A percentile compares a stretch with the other conserved stretches of the same genome.
Conservation (phyloP, 2,888 invertebrate genomes). For the Hypselothyrea guttata region DNA sequence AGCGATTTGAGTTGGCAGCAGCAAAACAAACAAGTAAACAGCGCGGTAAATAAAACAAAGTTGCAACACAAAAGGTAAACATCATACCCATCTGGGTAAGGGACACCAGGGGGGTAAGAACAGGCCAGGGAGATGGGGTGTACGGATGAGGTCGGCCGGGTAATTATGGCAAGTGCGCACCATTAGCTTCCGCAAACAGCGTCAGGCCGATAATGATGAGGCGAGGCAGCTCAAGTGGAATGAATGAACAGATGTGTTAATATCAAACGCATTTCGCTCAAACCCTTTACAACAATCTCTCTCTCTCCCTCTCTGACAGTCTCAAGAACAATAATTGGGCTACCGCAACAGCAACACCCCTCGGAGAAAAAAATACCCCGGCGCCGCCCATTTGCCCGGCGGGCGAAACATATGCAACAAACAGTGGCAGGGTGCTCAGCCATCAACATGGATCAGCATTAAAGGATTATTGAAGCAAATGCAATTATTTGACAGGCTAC, state of each 20-base stretch:
- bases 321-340: conserved; percentile 64
- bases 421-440: conserved; percentile 32
- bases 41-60: conserved; percentile 53
- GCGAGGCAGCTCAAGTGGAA: conserved; percentile 79
- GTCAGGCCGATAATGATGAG: conserved; percentile 41
- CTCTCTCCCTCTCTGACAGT: conserved; percentile 5
- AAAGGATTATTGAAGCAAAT: conserved; percentile 82
- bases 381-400: conserved; percentile 11
- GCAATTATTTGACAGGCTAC: conserved; percentile 79
- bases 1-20: conserved; percentile 62
- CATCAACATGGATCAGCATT: conserved; percentile 81
- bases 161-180: conserved; percentile 78
- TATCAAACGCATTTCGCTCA: conserved; percentile 78
- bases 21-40: conserved; percentile 65
- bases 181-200: conserved; percentile 75
- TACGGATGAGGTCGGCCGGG: conserved; percentile 45
- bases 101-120: conserved; percentile 32
- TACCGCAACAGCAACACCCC: conserved; percentile 74
- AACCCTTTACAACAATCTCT: conserved; percentile 73
- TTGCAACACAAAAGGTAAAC: conserved; percentile 63
- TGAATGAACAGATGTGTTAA: conserved; percentile 82
- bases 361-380: conserved; percentile 11
- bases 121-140: conserved; percentile 16
- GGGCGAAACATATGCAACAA: conserved; percentile 42
- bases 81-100: not conserved